Evolutionary conservation across 1,140 invertebrate genomes (phyloP).

Genomic region (Cyclargus thomasi): DNA sequence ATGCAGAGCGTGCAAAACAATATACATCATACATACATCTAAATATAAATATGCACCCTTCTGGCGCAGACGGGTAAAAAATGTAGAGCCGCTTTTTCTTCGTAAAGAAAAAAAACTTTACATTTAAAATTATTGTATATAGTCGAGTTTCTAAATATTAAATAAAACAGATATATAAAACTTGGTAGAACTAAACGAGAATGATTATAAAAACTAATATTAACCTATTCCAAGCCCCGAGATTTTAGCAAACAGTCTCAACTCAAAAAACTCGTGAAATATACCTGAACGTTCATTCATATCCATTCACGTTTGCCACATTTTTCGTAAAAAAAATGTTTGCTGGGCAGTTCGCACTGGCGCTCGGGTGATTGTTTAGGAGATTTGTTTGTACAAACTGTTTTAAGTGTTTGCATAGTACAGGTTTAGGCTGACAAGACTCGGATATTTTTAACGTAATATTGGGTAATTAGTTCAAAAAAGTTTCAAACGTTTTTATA

Average conservation of each 20-base stretch:
- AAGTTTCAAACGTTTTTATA: too few relatives aligned
- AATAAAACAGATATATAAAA: background rate
- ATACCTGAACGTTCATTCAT: conserved; percentile 37
- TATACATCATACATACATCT: too few relatives aligned
- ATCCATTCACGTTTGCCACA: conserved; percentile 41
- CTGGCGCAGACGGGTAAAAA: too few relatives aligned
- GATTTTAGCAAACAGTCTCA: background rate
- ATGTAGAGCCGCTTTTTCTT: too few relatives aligned
- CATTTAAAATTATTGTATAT: too few relatives aligned
- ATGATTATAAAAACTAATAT: background rate
- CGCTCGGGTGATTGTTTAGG: conserved; percentile 28
- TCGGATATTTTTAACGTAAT: background rate
- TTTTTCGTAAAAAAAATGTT: conserved; percentile 34
- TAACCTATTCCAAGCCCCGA: background rate
- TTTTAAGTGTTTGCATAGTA: conserved; percentile 42
- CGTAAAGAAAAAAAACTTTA: too few relatives aligned
- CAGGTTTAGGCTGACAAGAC: conserved; percentile 35
- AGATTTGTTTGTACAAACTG: conserved; percentile 25
- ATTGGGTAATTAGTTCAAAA: too few relatives aligned
- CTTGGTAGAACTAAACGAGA: background rate
- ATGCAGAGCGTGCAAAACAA: too few relatives aligned
- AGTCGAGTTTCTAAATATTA: too few relatives aligned
- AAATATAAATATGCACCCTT: too few relatives aligned
- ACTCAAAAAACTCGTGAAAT: conserved; percentile 1
- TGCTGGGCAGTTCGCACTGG: conserved; percentile 59